phyloP scores from a whole-genome alignment of 2,797 vertebrate species.

The Coendou prehensilis region DNA sequence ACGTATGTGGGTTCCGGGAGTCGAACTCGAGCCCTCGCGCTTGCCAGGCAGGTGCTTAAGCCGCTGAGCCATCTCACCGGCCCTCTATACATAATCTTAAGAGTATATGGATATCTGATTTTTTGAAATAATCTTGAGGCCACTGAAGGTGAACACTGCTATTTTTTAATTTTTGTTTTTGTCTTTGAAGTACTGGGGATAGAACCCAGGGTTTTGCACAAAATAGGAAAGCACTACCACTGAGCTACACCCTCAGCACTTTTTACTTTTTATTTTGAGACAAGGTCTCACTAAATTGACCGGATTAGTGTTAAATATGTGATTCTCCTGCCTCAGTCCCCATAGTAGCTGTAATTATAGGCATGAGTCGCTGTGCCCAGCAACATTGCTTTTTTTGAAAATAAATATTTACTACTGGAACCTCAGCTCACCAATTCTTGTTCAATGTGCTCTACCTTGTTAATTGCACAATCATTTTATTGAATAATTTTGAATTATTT shows the following conservation, averaged over 20 bases:
- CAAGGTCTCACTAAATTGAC: neutral
- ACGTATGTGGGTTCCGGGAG: too few species aligned
- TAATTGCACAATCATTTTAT: neutral
- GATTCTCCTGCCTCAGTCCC: neutral
- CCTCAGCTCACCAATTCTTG: neutral
- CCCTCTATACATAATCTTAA: conserved; percentile 18
- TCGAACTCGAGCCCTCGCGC: too few species aligned
- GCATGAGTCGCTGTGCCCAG: neutral
- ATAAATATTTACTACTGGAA: neutral
- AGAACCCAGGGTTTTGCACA: neutral
- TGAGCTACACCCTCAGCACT: neutral
- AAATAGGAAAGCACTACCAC: too few species aligned
- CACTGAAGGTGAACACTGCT: neutral
- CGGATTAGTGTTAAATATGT: too few species aligned
- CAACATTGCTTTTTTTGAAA: neutral
- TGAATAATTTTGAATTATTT: neutral
- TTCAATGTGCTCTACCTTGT: neutral
- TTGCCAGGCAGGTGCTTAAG: too few species aligned
- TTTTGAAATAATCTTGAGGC: neutral
- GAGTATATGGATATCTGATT: neutral
- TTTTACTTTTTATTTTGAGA: neutral
- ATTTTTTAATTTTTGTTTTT: neutral
- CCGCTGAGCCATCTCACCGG: too few species aligned
- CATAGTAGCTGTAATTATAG: too few species aligned
- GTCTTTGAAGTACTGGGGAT: neutral